These are phyloP conservation scores for Brassicogethes aeneus DNA, from an alignment of 2,888 invertebrate genomes.

Conservation along the genomic window DNA sequence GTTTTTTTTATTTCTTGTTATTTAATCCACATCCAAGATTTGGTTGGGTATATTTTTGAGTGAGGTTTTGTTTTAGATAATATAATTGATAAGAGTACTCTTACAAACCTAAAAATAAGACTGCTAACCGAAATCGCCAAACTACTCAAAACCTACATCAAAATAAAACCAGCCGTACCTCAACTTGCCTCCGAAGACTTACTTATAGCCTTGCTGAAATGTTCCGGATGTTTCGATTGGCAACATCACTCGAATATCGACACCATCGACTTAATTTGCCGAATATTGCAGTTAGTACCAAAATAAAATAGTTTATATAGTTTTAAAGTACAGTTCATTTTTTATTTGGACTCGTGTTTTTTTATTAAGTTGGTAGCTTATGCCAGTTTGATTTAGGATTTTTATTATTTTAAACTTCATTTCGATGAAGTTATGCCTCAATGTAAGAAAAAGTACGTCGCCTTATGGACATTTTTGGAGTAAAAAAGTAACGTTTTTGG, in stretches of 20 bases:
- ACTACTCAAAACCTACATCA: slow-evolving; percentile 22
- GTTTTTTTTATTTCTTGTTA: background rate
- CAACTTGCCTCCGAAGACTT: slow-evolving; percentile 23
- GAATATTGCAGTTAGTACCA: slow-evolving; percentile 14
- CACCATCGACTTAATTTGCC: slow-evolving; percentile 14
- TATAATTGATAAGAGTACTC: slow-evolving; percentile 5
- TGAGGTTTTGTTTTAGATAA: background rate
- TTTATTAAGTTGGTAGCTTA: too few species aligned
- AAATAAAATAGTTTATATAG: too few species aligned
- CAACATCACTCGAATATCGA: slow-evolving; percentile 10
- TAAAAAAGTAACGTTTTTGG: too few species aligned
- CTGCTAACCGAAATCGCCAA: slow-evolving; percentile 24
- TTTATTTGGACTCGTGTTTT: too few species aligned
- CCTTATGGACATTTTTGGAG: too few species aligned
- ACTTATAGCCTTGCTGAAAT: slow-evolving; percentile 23
- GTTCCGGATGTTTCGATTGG: slow-evolving; percentile 17
- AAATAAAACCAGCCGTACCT: slow-evolving; percentile 18
- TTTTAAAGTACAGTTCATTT: too few species aligned
- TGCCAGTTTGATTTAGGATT: too few species aligned
- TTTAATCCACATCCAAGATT: background rate
- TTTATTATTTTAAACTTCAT: too few species aligned
- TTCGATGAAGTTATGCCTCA: too few species aligned
- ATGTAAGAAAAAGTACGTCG: too few species aligned
- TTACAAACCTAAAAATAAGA: slow-evolving; percentile 15
- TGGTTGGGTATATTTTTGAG: background rate